Evolutionary conservation across 2,113 vertebrate genomes (phyloP).

Genomic region (Triplophysa siluroides): DNA sequence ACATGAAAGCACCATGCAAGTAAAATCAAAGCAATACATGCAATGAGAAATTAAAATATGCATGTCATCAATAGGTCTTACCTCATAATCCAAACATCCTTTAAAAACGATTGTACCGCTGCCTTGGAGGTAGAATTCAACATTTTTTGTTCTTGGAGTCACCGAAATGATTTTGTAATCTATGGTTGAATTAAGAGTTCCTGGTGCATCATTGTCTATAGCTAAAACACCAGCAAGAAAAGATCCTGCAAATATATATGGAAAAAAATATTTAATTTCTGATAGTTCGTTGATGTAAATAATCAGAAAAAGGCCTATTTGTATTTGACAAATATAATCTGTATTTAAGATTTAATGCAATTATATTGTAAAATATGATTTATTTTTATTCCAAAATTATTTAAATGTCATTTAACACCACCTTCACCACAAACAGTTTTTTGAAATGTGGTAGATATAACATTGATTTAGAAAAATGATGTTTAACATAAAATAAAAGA

Average conservation of each 20-base stretch:
- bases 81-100: slow-evolving; percentile 74
- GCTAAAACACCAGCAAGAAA: slow-evolving; percentile 37
- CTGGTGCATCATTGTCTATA: slow-evolving; percentile 25
- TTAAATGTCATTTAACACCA: neutral
- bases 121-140: slow-evolving; percentile 56
- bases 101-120: slow-evolving; percentile 64
- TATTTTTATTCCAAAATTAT: neutral
- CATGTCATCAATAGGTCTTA: slow-evolving; percentile 31
- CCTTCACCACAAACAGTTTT: neutral
- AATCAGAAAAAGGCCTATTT: neutral
- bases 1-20: neutral
- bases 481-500: no score
- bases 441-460: neutral
- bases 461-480: neutral
- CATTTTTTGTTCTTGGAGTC: slow-evolving; percentile 51
- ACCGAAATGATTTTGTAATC: slow-evolving; percentile 59
- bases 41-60: no score
- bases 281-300: neutral
- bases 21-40: neutral
- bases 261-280: neutral
- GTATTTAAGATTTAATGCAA: no score
- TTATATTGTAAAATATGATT: no score
- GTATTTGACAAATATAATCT: no score
- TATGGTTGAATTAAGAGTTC: slow-evolving; percentile 52
- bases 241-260: slow-evolving; percentile 2